Base-by-base conservation (phyloP, 2,888 invertebrate genomes). In the Drosophila ezoana region DNA sequence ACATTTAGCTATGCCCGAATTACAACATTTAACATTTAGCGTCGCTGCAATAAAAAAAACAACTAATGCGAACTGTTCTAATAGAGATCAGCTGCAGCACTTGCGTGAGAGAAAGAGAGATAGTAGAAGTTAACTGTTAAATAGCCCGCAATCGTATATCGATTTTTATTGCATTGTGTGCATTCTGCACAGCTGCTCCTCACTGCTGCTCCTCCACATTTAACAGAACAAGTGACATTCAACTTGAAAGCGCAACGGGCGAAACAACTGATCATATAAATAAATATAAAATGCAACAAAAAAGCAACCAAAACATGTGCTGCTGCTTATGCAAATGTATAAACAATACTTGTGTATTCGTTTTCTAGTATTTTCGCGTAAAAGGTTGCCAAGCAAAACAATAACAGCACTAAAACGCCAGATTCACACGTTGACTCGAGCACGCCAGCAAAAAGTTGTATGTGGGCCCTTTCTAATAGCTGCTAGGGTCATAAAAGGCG, bases 201-300 rank as follows among this genome's bases (percentile, higher is more conserved):
- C 60, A 23, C 14, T 51, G 48, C 14, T 51, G 48, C 54, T 62
- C 40, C 49, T 18, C 38, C 10, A 8, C 28, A 14, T 32, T 53
- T 57, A 45, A 20, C 64, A 60, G 33, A 68, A 48, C 48, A 59
- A 38, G 32, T 72, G 77, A 64, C 76, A 79, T 73, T 69, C 60
- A 74, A 79, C 54, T 74, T 70, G 57, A 74, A 44, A 45, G 53
- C 41, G 47, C 38, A 41, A 41, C 43, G 38, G 18, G 1, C 20
- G 35, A 56, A 49, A 28, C 23, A 32, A 67, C 20, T 45, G 40
- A 62, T 61, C 48, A 54, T 53, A 41, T 37, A 14, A 43, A 58
- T 35, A 32, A 35, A 54, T 35, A 14, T 13, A 4, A 28, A 28
- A 8, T 28, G 8, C 28, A 28, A 28, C 11, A 54, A 57, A 40